Base-by-base conservation (phyloP, 2,888 invertebrate genomes). In the Empis livida region DNA sequence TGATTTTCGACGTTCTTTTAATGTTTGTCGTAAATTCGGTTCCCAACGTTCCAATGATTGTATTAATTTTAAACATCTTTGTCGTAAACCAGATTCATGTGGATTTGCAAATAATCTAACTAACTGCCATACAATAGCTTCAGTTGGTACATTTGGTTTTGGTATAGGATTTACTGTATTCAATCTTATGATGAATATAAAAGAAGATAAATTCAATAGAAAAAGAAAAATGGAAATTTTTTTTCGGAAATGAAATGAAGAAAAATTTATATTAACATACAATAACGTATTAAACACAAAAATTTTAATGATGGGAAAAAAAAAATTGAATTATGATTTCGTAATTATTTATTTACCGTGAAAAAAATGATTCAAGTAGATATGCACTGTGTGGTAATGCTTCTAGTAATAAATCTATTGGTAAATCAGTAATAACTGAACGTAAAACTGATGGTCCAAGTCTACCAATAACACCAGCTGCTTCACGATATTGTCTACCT, bases 401-500 rank as follows among this genome's bases (percentile, higher is more conserved):
- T 57, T 92, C 92, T n/a, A 92, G 80, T 56, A 93, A 73, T 55
- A 90, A 72, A 63, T 92, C 92, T 45, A 92, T 77, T 0, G 93
- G 93, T 53, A 93, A 72, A 53, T 91, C 91, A 2, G 78, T 70
- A 1, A 84, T 79, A 2, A 84, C 80, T 3, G 81, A 78, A 53
- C 83, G 82, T 55, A 93, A 74, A 4, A 90, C 89, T 2, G 83
- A 82, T 38, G 83, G 80, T 5, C 87, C 88, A 15, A 93, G 72
- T 40, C 88, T 75, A 41, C 84, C 78, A 52, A 94, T 75, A 49
- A 92, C 84, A 40, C 83, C 81, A 0, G 92, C 90, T 8, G 92
- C 92, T 63, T 93, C 93, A n/a, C 88, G 73, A 65, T 86, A 92
- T 70, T 91, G 91, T 27, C 85, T 73, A 10, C 90, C 90, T 64